Evolutionary conservation across 2,888 invertebrate species (phyloP).

Genomic region (Drosophila quasianomalipes): DNA sequence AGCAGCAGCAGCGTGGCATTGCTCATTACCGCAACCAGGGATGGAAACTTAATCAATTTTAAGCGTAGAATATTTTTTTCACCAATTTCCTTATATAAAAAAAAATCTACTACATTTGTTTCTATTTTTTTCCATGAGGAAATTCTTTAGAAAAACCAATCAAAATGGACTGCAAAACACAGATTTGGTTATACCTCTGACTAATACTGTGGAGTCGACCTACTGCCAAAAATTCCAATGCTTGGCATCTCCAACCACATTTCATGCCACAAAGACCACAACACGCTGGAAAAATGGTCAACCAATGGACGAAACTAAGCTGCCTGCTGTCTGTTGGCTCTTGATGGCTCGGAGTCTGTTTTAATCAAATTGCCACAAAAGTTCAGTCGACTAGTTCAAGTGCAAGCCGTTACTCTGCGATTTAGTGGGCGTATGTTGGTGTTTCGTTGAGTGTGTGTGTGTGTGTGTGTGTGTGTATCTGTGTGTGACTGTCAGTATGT

Average conservation of each 20-base stretch:
- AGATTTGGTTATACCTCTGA: constrained; percentile 12
- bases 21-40: constrained; percentile 60
- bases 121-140: background rate
- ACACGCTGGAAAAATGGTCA: constrained; percentile 45
- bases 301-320: constrained; percentile 48
- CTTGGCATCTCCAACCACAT: constrained; percentile 30
- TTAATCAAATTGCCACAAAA: constrained; percentile 75
- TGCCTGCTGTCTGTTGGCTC: constrained; percentile 27
- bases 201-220: background rate
- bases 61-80: background rate
- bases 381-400: constrained; percentile 54
- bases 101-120: background rate
- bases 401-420: constrained; percentile 61
- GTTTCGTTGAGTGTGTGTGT: background rate
- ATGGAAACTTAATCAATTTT: constrained; percentile 15
- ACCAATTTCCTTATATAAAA: background rate
- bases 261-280: constrained; percentile 38
- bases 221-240: constrained; percentile 22
- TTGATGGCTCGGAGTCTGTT: constrained; percentile 53
- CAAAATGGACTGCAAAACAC: background rate
- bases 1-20: constrained; percentile 25
- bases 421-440: constrained; percentile 33
- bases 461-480: constrained; percentile 2
- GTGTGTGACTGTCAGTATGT: constrained; percentile 3
- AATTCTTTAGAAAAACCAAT: background rate